Conservation (phyloP, 2,797 vertebrate genomes). For the Lepilemur septentrionalis region DNA sequence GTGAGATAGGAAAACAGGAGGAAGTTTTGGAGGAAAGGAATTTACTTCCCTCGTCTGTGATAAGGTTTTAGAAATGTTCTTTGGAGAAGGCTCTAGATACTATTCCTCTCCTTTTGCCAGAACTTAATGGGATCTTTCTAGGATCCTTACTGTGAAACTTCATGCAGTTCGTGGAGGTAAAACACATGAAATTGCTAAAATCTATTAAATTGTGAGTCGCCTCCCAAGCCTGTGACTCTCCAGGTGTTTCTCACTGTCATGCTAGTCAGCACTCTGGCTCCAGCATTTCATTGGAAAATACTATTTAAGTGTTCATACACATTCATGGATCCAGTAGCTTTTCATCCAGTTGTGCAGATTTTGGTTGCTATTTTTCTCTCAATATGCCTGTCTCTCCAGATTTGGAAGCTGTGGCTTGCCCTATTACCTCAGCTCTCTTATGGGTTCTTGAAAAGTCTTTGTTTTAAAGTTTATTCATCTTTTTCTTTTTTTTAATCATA, state of each 20-base stretch:
- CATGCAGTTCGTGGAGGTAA: neutral
- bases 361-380: neutral
- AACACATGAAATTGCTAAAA: neutral
- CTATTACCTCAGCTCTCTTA: neutral
- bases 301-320: neutral
- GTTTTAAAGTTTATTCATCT: neutral
- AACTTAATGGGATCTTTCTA: neutral
- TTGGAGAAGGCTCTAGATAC: neutral
- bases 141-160: neutral
- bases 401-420: neutral
- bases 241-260: neutral
- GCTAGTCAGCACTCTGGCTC: neutral
- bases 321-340: neutral
- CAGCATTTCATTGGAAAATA: neutral
- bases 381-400: neutral
- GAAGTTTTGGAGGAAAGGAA: neutral
- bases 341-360: neutral
- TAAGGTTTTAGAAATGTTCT: neutral
- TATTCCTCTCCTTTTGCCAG: neutral
- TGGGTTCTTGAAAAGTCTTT: neutral
- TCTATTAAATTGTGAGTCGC: neutral
- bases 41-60: neutral
- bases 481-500: neutral
- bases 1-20: neutral
- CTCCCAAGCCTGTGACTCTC: neutral